Conservation (phyloP, 2,113 vertebrate genomes). For the Psophia crepitans region DNA sequence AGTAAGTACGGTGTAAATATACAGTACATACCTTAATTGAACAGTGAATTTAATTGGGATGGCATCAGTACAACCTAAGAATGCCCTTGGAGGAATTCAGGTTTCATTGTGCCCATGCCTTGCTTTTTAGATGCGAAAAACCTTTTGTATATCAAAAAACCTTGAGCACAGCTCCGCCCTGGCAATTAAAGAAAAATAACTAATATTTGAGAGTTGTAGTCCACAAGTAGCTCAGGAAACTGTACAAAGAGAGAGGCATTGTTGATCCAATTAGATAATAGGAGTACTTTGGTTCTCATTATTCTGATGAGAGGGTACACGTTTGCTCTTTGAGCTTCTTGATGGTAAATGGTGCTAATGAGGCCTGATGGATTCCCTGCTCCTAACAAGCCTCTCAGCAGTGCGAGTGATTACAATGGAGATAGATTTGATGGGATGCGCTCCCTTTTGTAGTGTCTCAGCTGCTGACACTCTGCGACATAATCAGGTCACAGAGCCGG, state of each 20-base stretch:
- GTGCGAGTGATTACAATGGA: constrained; percentile 77
- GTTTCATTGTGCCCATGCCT: not conserved
- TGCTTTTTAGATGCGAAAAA: not conserved
- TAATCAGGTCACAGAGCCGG: constrained; percentile 89
- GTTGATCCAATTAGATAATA: constrained; percentile 54
- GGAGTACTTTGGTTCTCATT: constrained; percentile 37
- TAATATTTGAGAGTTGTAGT: constrained; percentile 4
- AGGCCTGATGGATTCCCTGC: constrained; percentile 81
- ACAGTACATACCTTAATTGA: not conserved
- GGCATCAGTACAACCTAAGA: not conserved
- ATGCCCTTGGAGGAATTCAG: not conserved
- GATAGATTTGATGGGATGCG: constrained; percentile 82
- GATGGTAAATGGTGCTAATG: constrained; percentile 84
- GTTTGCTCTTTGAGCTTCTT: constrained; percentile 64
- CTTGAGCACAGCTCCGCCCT: not conserved
- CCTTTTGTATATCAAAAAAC: not conserved
- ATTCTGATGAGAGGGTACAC: constrained; percentile 58
- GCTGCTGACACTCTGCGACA: constrained; percentile 85
- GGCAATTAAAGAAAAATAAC: not conserved
- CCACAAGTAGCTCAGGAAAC: not conserved
- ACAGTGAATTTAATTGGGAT: not conserved
- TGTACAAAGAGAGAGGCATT: not conserved
- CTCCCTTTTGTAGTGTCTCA: constrained; percentile 85
- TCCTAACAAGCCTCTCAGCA: constrained; percentile 78
- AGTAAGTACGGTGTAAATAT: not conserved